Percentiles rank a stretch among this genome's conserved stretches.
Conservation (phyloP, 2,113 vertebrate species). For the Cheilinus undulatus region DNA sequence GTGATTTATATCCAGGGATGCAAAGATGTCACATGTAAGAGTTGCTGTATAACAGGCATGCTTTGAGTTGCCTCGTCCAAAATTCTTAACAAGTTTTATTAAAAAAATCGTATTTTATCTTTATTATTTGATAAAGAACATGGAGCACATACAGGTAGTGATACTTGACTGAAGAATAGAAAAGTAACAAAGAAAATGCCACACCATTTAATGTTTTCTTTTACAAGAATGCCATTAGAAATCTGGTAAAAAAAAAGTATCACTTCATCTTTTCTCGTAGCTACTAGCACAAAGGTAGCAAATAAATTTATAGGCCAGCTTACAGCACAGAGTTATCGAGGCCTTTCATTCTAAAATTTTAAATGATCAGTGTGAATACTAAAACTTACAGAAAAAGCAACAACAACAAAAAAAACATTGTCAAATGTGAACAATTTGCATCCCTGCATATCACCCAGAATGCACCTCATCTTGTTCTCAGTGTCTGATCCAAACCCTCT, state of each 20-base stretch:
- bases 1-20: constrained; percentile 44
- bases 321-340: too few relatives aligned
- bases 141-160: neutral
- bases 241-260: neutral
- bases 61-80: neutral
- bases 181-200: neutral
- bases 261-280: neutral
- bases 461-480: constrained; percentile 12
- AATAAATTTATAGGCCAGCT: neutral
- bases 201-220: too few relatives aligned
- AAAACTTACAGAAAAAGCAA: too few relatives aligned
- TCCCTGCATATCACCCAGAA: constrained; percentile 37
- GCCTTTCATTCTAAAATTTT: neutral
- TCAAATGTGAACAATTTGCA: constrained; percentile 37
- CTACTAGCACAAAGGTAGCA: neutral
- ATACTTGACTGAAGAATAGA: neutral
- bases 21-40: constrained; percentile 36
- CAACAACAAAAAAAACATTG: too few relatives aligned
- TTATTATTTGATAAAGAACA: neutral
- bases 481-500: neutral
- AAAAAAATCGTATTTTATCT: neutral
- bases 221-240: neutral
- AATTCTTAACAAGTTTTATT: neutral
- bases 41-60: neutral
- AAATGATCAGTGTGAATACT: too few relatives aligned